Percentiles rank a stretch among this genome's conserved stretches.
Evolutionary conservation across 2,888 invertebrate genomes (phyloP).

Genomic region (Invenusta paracnida): DNA sequence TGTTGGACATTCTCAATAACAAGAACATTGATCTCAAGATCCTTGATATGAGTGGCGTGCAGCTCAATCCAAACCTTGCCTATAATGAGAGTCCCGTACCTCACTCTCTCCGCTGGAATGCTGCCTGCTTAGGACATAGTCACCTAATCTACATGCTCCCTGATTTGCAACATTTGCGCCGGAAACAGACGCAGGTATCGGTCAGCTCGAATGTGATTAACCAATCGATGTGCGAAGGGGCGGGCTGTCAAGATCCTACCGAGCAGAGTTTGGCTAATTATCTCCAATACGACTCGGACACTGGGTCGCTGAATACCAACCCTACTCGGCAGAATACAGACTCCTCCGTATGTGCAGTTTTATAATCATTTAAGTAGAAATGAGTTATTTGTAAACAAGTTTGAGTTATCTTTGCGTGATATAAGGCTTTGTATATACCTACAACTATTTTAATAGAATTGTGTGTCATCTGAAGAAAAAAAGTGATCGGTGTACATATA

Average conservation of each 20-base stretch:
- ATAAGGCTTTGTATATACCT: too few species aligned
- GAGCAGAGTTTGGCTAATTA: background rate
- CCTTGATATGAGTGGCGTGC: constrained; percentile 48
- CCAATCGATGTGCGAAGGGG: too few species aligned
- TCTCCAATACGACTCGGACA: background rate
- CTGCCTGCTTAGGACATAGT: constrained; percentile 49
- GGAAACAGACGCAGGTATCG: too few species aligned
- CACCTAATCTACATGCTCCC: constrained; percentile 51
- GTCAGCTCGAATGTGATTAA: too few species aligned
- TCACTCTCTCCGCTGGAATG: background rate
- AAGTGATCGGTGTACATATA: too few species aligned
- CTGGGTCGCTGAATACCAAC: background rate
- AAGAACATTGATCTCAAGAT: constrained; percentile 51
- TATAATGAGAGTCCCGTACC: constrained; percentile 43
- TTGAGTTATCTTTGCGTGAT: too few species aligned
- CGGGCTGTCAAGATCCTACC: too few species aligned
- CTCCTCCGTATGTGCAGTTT: background rate
- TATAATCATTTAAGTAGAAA: background rate
- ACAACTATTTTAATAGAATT: too few species aligned
- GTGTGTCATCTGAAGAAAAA: too few species aligned
- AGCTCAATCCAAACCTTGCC: constrained; percentile 46
- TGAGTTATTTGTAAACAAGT: too few species aligned
- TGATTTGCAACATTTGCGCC: constrained; percentile 23
- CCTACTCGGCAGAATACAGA: background rate
- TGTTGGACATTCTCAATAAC: constrained; percentile 51